Evolutionary conservation across 23 tunicate species (phyloP).

Genomic region (Ciona savignyi): DNA sequence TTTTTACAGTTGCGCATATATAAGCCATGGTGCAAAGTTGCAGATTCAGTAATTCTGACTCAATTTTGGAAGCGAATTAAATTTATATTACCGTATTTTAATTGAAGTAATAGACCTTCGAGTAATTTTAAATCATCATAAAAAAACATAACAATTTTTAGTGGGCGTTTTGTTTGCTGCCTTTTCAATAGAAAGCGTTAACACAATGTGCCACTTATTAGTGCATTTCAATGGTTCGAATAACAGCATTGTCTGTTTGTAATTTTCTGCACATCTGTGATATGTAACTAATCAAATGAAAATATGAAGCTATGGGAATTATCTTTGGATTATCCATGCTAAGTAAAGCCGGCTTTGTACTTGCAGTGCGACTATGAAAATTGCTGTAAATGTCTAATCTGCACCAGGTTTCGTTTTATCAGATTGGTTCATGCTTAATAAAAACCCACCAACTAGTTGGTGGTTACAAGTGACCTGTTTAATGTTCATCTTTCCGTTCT

Average conservation of each 20-base stretch:
- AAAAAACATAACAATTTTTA: no score
- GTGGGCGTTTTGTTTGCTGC: no score
- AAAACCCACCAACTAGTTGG: no score
- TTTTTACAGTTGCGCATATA: neutral
- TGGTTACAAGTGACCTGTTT: no score
- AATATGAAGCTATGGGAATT: neutral
- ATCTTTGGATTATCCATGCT: neutral
- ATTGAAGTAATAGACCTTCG: no score
- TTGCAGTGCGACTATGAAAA: neutral
- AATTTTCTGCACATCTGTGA: neutral
- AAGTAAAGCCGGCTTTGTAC: neutral
- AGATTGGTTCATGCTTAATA: no score
- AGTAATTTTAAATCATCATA: no score
- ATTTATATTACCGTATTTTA: no score
- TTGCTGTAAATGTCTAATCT: no score
- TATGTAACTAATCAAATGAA: neutral
- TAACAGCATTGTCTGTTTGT: neutral
- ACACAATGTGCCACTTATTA: neutral
- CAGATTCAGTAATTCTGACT: no score
- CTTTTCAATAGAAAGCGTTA: neutral
- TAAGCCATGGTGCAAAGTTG: conserved; percentile 2
- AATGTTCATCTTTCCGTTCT: neutral
- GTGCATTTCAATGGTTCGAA: neutral
- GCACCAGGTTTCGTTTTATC: no score
- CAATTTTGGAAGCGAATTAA: no score